Evolutionary conservation across 2,797 vertebrate species (phyloP).

Genomic region (Phalanger gymnotis): DNA sequence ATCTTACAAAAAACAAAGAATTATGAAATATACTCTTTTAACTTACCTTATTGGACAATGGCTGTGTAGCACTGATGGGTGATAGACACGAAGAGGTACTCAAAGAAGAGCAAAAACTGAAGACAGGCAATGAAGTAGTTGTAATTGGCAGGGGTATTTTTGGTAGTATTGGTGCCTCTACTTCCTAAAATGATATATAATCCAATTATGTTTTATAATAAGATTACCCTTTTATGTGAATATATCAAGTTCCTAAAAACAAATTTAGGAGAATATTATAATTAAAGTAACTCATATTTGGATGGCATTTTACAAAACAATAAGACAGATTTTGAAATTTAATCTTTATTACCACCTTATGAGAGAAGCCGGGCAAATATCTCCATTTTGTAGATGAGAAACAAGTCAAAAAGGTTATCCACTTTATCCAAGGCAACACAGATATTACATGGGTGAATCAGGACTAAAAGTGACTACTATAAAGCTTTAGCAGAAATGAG

Average conservation of each 20-base stretch:
- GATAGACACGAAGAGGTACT: conserved; percentile 79
- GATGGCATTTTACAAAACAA: neutral
- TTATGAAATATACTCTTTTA: neutral
- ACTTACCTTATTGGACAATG: conserved; percentile 84
- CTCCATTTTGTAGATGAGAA: neutral
- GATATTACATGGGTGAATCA: neutral
- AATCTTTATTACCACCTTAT: neutral
- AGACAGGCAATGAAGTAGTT: conserved; percentile 89
- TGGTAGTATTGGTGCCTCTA: conserved; percentile 89
- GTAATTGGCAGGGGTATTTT: conserved; percentile 92
- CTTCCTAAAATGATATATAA: conserved; percentile 82
- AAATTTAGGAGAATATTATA: conserved; percentile 5
- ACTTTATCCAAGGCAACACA: neutral
- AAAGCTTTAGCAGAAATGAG: neutral
- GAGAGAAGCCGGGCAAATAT: neutral
- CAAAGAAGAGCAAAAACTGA: conserved; percentile 90
- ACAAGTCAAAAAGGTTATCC: neutral
- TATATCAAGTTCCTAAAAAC: neutral
- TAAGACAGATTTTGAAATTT: neutral
- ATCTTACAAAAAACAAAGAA: neutral
- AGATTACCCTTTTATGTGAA: conserved; percentile 38
- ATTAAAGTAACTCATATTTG: neutral
- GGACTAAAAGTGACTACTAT: neutral
- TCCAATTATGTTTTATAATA: conserved; percentile 34
- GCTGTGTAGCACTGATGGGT: conserved; percentile 75